These are phyloP conservation scores for Apodemus speciosus DNA, from an alignment of 2,113 vertebrate genomes.

Conservation along the genomic window DNA sequence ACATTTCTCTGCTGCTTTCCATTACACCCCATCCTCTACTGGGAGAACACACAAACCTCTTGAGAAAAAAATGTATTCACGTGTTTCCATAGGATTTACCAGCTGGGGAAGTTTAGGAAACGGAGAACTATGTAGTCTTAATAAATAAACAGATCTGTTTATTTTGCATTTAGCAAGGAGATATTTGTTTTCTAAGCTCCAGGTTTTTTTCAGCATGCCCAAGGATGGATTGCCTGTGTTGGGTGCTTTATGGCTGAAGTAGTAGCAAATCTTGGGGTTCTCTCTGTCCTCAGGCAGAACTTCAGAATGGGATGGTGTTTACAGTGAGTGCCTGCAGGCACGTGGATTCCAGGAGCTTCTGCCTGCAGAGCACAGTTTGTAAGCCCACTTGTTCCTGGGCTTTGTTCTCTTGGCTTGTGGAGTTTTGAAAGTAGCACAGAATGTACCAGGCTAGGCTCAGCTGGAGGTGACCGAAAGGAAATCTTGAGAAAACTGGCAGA, in stretches of 20 bases:
- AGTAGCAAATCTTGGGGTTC: not conserved
- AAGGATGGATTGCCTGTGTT: not conserved
- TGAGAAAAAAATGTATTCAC: not conserved
- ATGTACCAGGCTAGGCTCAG: conserved; percentile 63
- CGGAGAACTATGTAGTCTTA: not conserved
- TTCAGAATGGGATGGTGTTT: not conserved
- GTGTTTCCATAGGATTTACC: not conserved
- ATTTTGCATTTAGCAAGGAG: conserved; percentile 40
- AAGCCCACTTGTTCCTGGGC: not conserved
- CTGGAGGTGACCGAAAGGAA: conserved; percentile 68
- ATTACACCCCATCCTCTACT: not conserved
- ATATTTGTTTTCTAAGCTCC: conserved; percentile 21
- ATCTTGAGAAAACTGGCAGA: conserved; percentile 60
- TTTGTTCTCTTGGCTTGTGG: conserved; percentile 62
- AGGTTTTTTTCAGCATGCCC: not conserved
- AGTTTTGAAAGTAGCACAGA: conserved; percentile 71
- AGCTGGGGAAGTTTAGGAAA: not conserved
- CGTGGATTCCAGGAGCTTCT: not conserved
- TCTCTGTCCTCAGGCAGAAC: not conserved
- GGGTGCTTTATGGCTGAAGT: not conserved
- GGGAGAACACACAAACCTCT: not conserved
- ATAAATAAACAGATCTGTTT: conserved; percentile 8
- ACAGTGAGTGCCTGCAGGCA: not conserved
- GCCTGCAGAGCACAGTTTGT: no score
- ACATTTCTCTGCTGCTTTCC: not conserved